Evolutionary conservation across 2,888 invertebrate species (phyloP), one percentile per base, ranked within the genome.

Genomic region (Toxonevra muliebris): DNA sequence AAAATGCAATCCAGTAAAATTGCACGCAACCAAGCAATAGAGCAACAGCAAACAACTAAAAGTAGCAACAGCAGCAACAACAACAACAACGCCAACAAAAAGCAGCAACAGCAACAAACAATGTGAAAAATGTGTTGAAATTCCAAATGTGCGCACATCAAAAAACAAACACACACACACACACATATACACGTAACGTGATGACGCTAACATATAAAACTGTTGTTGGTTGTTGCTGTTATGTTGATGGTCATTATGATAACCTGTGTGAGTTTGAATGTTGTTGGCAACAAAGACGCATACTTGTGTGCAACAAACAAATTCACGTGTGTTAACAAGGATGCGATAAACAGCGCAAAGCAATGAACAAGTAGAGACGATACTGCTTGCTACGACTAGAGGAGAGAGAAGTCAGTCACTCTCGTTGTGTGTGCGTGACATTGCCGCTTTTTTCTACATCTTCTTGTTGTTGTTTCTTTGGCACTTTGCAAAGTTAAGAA

Each of bases 401-500:
- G 15, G n/a, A 53, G 41, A 53, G 43, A 20, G 13, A n/a, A 45
- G n/a, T 13, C 19, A 19, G 17, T 7, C 13, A 30, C 13, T 30
- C 30, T 30, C 30, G 30, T 30, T 30, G 30, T 30, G 30, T 77
- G 76, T 77, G 77, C 79, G 77, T 79, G 79, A 79, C 79, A 79
- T 76, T 76, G 75, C 74, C 72, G 72, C 74, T 76, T 42, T 43
- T 52, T n/a, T n/a, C n/a, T n/a, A n/a, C n/a, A n/a, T n/a, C n/a
- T n/a, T 15, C 42, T 43, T 59, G 11, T 60, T 7, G 30, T 45
- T 13, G 50, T 17, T 19, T n/a, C 40, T 9, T 40, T 11, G 48
- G 15, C 48, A 48, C 48, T 9, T 13, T 17, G 17, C 15, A 12
- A 55, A 55, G 55, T 40, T 20, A 30, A 55, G 55, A 3, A 15